Conservation (phyloP, 2,113 vertebrate species). For the Anarhynchus alexandrinus region DNA sequence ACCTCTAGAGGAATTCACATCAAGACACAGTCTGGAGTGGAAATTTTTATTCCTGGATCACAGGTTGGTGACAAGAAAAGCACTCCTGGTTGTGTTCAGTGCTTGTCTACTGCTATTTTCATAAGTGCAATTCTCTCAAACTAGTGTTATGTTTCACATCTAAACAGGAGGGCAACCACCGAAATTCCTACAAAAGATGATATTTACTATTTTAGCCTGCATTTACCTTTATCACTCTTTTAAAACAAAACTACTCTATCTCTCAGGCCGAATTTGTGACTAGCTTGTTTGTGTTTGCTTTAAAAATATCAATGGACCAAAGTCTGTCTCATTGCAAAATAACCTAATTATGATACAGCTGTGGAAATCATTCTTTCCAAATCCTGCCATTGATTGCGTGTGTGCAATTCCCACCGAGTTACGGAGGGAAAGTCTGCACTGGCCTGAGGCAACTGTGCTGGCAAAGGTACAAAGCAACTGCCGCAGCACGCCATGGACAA, state of each 20-base stretch:
- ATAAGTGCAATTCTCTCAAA: background rate
- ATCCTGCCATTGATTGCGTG: background rate
- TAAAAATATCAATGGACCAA: background rate
- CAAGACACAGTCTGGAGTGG: constrained; percentile 85
- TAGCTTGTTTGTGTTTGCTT: background rate
- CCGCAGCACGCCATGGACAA: background rate
- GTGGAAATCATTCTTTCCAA: background rate
- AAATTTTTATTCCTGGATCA: constrained; percentile 86
- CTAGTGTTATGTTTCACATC: background rate
- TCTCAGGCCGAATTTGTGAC: background rate
- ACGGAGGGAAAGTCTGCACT: background rate
- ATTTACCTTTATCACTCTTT: constrained; percentile 3
- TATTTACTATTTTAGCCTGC: background rate
- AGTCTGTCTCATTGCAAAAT: background rate
- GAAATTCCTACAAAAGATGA: background rate
- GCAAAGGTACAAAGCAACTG: constrained; percentile 5
- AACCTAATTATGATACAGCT: background rate
- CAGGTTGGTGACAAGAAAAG: constrained; percentile 74
- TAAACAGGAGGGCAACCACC: background rate
- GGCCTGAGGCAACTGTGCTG: background rate
- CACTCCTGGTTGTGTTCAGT: background rate
- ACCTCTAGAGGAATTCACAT: constrained; percentile 82
- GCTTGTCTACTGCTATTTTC: background rate
- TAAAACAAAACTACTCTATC: background rate
- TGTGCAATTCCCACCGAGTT: background rate